Evolutionary conservation across 1,140 invertebrate genomes (phyloP), one percentile per base, ranked within the genome.

Genomic region (Tachypleus tridentatus): DNA sequence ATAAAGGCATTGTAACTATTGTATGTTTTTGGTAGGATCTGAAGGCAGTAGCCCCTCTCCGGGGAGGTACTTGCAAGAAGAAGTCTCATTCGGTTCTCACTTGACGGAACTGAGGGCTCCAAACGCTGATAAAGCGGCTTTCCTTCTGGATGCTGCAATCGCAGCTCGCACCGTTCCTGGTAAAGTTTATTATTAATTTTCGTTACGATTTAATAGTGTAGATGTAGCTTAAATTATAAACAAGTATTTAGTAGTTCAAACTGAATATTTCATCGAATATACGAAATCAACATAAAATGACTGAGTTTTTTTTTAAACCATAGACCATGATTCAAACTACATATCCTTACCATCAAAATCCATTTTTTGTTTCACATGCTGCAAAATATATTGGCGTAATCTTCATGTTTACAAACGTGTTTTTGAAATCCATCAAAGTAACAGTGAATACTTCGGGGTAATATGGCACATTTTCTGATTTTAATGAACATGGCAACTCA

Each of bases 111-210:
- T 97, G 4, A 81, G 93, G 64, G 93, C 92, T 7, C 90, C 93
- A 57, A 92, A 87, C 57, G 88, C 91, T 10, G 93, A 96, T 74
- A 88, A 90, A 73, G 94, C 93, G 4, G 92, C 91, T 0, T 91
- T 89, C 75, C 95, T 93, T 74, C 79, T 97, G 70, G 94, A 97
- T 76, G 88, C 88, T 4, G 93, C 93, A 4, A 76, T 96, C 5
- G 86, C 89, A 29, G 84, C 86, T 52, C 81, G 89, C 68, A 73
- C 73, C 29, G 29, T 29, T 4, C 66, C 67, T 74, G 84, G 84
- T 70, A 75, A 63, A 10, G 7, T 48, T 48, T 57, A 57, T 29
- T 57, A 5, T 57, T 57, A 57, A 10, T 11, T 57, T 57, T 57
- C 4, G 47, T 29, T 57, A 10, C 47, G 47, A 11, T 57, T 57